Evolutionary conservation across 2,888 invertebrate species (phyloP).

Genomic region (Brassicogethes aeneus): DNA sequence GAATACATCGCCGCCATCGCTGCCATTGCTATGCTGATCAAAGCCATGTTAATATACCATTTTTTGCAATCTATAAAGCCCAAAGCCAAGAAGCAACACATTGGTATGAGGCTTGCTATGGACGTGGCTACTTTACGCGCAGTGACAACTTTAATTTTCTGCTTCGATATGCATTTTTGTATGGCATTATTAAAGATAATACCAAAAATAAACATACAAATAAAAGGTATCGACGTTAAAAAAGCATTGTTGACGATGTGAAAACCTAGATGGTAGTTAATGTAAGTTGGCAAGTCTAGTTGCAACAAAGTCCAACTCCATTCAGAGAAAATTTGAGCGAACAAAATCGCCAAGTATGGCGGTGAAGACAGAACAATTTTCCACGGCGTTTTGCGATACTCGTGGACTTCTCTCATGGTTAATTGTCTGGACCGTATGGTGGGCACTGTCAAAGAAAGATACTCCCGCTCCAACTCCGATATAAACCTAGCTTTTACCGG

Average conservation of each 20-base stretch:
- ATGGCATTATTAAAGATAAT: too few species aligned
- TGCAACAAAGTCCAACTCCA: slow-evolving; percentile 84
- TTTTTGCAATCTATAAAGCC: slow-evolving; percentile 61
- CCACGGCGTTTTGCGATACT: too few species aligned
- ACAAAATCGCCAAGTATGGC: slow-evolving; percentile 67
- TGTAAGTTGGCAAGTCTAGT: slow-evolving; percentile 71
- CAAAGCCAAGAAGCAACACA: slow-evolving; percentile 56
- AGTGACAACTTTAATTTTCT: too few species aligned
- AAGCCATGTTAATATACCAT: slow-evolving; percentile 52
- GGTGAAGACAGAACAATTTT: slow-evolving; percentile 56
- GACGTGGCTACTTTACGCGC: slow-evolving; percentile 69
- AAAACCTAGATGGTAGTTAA: slow-evolving; percentile 69
- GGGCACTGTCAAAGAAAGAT: slow-evolving; percentile 58
- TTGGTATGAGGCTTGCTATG: slow-evolving; percentile 53
- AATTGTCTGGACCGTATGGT: too few species aligned
- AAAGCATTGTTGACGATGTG: slow-evolving; percentile 69
- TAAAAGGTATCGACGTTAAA: slow-evolving; percentile 65
- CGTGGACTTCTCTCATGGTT: too few species aligned
- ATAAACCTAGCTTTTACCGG: slow-evolving; percentile 60
- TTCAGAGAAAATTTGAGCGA: slow-evolving; percentile 70
- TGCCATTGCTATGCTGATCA: slow-evolving; percentile 59
- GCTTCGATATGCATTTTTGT: too few species aligned
- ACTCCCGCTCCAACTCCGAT: slow-evolving; percentile 55
- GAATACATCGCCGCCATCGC: slow-evolving; percentile 76
- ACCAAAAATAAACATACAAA: slow-evolving; percentile 67